These are phyloP conservation scores for Leptonema lineaticorne DNA, from an alignment of 1,140 invertebrate species.

Conservation along the genomic window DNA sequence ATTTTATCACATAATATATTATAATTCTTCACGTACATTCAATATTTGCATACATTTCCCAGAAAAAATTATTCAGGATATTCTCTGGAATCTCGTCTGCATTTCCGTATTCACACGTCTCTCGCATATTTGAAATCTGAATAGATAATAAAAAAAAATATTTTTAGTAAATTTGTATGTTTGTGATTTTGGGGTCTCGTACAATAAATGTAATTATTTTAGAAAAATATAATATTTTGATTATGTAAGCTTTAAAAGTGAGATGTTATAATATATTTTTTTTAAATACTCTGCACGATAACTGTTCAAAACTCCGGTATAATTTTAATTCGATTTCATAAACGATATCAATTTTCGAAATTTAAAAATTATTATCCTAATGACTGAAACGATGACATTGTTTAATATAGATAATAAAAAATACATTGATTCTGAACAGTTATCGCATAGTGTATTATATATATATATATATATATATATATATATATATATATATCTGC, in stretches of 20 bases:
- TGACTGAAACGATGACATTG: too few relatives aligned
- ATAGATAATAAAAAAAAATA: background rate
- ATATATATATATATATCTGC: too few relatives aligned
- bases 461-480: too few relatives aligned
- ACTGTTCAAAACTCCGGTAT: too few relatives aligned
- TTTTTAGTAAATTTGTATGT: background rate
- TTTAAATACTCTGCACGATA: too few relatives aligned
- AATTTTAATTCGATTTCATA: too few relatives aligned
- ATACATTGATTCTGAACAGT: too few relatives aligned
- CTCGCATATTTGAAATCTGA: constrained; percentile 44
- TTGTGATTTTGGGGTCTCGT: background rate
- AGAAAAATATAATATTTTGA: background rate
- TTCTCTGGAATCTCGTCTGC: constrained; percentile 84
- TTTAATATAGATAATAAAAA: too few relatives aligned
- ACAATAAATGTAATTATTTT: background rate
- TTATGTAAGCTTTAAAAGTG: background rate
- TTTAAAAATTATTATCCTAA: too few relatives aligned
- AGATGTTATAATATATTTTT: background rate
- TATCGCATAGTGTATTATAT: too few relatives aligned
- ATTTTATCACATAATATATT: background rate
- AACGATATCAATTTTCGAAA: too few relatives aligned
- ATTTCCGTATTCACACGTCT: constrained; percentile 88
- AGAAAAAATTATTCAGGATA: constrained; percentile 90
- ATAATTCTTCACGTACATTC: background rate
- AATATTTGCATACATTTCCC: constrained; percentile 42